These are phyloP conservation scores for Melanostigma gelatinosum DNA, from an alignment of 2,113 vertebrate species.

Conservation along the genomic window DNA sequence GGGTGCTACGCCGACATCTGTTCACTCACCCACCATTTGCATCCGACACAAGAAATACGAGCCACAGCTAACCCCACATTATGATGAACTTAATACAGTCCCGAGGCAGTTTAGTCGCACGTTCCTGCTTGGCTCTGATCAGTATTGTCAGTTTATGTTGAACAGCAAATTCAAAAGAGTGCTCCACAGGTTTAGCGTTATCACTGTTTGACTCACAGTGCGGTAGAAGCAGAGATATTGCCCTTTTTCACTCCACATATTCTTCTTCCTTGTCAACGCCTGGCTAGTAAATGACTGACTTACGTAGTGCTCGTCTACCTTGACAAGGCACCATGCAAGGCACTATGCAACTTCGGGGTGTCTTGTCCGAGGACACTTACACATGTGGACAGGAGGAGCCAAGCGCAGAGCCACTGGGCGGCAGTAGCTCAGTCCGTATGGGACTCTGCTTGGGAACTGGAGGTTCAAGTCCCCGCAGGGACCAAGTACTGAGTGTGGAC, in stretches of 20 bases:
- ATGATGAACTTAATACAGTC: slow-evolving; percentile 22
- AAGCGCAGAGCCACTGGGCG: not conserved
- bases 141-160: slow-evolving; percentile 8
- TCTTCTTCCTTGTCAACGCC: not conserved
- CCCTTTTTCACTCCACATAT: not conserved
- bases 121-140: slow-evolving; percentile 9
- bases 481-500: no score
- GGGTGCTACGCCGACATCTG: slow-evolving; percentile 43
- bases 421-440: no score
- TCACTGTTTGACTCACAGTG: not conserved
- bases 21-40: slow-evolving; percentile 46
- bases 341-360: not conserved
- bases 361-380: not conserved
- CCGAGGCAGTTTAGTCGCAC: not conserved
- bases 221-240: not conserved
- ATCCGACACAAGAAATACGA: slow-evolving; percentile 37
- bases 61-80: slow-evolving; percentile 35
- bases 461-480: not conserved
- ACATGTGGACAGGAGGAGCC: not conserved
- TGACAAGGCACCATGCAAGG: not conserved
- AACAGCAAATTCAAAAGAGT: not conserved
- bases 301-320: not conserved
- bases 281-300: not conserved
- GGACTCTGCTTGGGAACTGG: no score
- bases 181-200: no score